These are phyloP conservation scores for Helicoverpa zea DNA, from an alignment of 1,140 invertebrate species.

Conservation along the genomic window DNA sequence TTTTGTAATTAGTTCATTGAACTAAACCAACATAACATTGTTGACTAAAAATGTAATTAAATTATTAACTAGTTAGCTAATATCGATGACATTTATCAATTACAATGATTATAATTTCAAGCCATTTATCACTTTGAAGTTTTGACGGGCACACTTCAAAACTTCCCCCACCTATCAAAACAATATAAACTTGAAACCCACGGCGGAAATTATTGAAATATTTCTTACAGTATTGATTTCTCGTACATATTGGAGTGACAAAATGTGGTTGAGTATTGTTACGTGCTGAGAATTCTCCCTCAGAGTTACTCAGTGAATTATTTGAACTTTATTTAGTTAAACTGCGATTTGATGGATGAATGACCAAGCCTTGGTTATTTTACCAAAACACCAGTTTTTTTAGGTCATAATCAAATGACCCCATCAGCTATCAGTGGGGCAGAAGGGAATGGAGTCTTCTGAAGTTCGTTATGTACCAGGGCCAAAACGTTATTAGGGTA, in stretches of 20 bases:
- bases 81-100: conserved; percentile 35
- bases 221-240: conserved; percentile 12
- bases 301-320: too few relatives aligned
- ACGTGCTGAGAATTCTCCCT: too few relatives aligned
- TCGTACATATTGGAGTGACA: not conserved
- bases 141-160: conserved; percentile 46
- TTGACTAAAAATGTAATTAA: conserved; percentile 15
- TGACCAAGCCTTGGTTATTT: too few relatives aligned
- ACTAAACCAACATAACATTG: not conserved
- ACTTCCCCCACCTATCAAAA: conserved; percentile 46
- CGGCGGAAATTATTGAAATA: conserved; percentile 31
- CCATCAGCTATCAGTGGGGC: too few relatives aligned
- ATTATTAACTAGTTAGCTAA: conserved; percentile 29
- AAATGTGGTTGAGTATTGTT: not conserved
- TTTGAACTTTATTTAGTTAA: too few relatives aligned
- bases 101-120: conserved; percentile 45
- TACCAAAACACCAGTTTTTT: too few relatives aligned
- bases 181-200: conserved; percentile 24
- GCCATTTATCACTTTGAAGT: conserved; percentile 48
- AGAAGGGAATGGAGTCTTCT: too few relatives aligned
- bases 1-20: not conserved
- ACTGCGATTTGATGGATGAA: too few relatives aligned
- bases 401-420: too few relatives aligned
- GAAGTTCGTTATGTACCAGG: too few relatives aligned
- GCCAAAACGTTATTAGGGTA: too few relatives aligned